A percentile compares a stretch with the other conserved stretches of the same genome.
These are phyloP conservation scores for Eriosoma lanigerum DNA, from an alignment of 1,140 invertebrate species.

Conservation along the genomic window DNA sequence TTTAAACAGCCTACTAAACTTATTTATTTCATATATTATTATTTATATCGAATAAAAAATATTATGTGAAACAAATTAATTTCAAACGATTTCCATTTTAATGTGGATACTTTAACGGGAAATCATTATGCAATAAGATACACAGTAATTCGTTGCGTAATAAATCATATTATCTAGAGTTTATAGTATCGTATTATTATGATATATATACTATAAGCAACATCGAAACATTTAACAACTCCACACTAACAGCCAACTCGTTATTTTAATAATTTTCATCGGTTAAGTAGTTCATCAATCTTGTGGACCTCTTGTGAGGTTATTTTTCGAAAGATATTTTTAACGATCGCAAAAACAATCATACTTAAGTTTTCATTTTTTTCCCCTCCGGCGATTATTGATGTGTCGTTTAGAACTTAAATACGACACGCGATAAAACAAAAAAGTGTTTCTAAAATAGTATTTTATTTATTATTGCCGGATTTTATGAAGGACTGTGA, in stretches of 20 bases:
- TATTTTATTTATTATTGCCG: too few relatives aligned
- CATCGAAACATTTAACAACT: not conserved
- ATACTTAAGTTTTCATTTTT: slow-evolving; percentile 15
- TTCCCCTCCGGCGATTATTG: not conserved
- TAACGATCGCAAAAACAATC: slow-evolving; percentile 7
- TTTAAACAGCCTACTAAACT: too few relatives aligned
- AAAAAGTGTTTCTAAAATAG: too few relatives aligned
- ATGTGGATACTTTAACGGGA: too few relatives aligned
- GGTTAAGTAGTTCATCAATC: slow-evolving; percentile 10
- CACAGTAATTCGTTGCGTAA: not conserved
- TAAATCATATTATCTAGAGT: not conserved
- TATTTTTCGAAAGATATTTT: not conserved
- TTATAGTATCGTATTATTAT: too few relatives aligned
- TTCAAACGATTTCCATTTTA: too few relatives aligned
- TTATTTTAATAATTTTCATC: slow-evolving; percentile 27
- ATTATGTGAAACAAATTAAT: too few relatives aligned
- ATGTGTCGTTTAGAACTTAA: too few relatives aligned
- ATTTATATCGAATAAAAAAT: too few relatives aligned
- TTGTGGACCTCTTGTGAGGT: too few relatives aligned
- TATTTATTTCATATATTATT: too few relatives aligned
- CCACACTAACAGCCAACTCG: not conserved
- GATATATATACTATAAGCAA: not conserved
- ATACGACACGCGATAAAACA: not conserved
- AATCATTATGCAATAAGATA: too few relatives aligned
- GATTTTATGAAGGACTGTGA: not conserved